phyloP scores from a whole-genome alignment of 2,888 invertebrate genomes.

The Callyntrura guangdongensis region DNA sequence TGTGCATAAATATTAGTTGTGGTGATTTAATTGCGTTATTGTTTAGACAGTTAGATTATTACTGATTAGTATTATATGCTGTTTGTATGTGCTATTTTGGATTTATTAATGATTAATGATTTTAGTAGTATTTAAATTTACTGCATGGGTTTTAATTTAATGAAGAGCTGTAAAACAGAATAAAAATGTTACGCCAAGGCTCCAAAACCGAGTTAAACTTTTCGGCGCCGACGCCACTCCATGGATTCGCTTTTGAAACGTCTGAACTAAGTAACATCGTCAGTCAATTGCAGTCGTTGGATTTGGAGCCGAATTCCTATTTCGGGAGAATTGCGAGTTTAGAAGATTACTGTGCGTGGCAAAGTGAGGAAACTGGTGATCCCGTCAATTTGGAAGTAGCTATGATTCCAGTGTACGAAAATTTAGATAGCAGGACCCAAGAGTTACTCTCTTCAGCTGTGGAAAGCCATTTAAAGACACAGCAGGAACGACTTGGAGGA shows the following conservation, averaged over 20 bases:
- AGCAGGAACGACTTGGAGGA: background rate
- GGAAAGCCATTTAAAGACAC: background rate
- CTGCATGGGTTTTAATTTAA: background rate
- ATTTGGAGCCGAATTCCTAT: background rate
- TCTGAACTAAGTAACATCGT: background rate
- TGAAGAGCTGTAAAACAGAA: background rate
- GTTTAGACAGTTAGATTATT: too few relatives aligned
- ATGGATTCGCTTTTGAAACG: background rate
- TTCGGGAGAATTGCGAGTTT: too few relatives aligned
- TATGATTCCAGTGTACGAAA: background rate
- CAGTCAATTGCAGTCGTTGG: background rate
- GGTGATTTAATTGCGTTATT: too few relatives aligned
- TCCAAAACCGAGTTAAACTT: background rate
- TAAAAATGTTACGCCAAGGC: too few relatives aligned
- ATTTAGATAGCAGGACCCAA: background rate
- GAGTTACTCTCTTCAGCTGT: background rate
- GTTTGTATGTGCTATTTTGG: too few relatives aligned
- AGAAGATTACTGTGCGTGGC: background rate
- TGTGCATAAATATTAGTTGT: too few relatives aligned
- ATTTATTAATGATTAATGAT: too few relatives aligned
- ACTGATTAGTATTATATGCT: too few relatives aligned
- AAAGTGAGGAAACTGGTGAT: background rate
- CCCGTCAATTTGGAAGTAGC: background rate
- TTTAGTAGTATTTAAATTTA: background rate
- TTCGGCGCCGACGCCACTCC: background rate